phyloP scores from a whole-genome alignment of 2,113 vertebrate genomes.

The Xiphophorus couchianus region DNA sequence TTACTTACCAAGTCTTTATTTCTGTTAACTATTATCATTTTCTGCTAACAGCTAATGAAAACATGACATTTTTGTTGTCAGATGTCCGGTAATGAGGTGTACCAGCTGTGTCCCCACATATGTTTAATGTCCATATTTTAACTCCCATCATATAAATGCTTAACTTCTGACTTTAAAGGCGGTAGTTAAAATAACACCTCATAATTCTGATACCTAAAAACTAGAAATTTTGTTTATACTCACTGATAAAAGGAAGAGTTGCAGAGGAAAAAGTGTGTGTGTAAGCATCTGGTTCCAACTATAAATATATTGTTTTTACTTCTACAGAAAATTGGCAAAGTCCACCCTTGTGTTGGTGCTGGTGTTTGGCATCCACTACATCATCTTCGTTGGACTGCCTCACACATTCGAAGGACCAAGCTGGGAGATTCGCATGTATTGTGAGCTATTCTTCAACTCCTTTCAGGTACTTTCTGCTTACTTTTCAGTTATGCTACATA shows the following conservation, averaged over 20 bases:
- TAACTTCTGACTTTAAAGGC: not conserved
- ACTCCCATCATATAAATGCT: not conserved
- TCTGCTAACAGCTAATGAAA: too few species aligned
- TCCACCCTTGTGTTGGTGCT: conserved; percentile 89
- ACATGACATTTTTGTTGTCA: too few species aligned
- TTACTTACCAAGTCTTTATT: too few species aligned
- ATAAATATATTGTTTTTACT: conserved; percentile 9
- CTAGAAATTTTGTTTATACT: not conserved
- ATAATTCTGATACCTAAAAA: not conserved
- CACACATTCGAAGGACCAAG: conserved; percentile 82
- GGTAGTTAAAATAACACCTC: not conserved
- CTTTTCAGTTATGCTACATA: not conserved
- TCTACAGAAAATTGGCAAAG: conserved; percentile 87
- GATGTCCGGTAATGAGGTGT: too few species aligned
- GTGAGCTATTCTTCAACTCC: conserved; percentile 92
- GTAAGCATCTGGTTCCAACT: not conserved
- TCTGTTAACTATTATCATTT: too few species aligned
- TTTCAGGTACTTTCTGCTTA: conserved; percentile 83
- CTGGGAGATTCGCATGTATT: conserved; percentile 93
- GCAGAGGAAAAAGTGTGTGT: not conserved
- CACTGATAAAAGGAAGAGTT: not conserved
- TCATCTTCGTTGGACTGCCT: conserved; percentile 88
- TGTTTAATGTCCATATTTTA: not conserved
- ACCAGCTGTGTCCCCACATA: too few species aligned
- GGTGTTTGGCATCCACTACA: conserved; percentile 91